Percentiles rank a stretch among this genome's conserved stretches.
phyloP scores from a whole-genome alignment of 30 jellyfish, hydroid and myxozoan species.

The Turritopsis rubra region DNA sequence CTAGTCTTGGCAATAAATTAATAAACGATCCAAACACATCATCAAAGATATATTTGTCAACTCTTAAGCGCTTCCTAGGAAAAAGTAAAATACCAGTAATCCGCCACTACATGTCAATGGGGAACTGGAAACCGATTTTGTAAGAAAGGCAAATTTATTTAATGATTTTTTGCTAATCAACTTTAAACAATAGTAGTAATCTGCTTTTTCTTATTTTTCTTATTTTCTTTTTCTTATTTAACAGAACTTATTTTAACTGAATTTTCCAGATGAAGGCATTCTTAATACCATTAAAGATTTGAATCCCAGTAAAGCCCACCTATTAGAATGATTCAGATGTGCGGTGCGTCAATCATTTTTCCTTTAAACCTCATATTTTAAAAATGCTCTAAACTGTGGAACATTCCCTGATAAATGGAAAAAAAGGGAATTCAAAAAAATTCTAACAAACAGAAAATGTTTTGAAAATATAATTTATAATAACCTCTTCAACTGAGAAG shows the following conservation, averaged over 20 bases:
- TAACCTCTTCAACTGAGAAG: no score
- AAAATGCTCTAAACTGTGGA: background rate
- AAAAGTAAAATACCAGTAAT: background rate
- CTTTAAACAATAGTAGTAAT: background rate
- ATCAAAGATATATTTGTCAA: background rate
- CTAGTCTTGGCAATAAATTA: background rate
- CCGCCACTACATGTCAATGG: constrained; percentile 2
- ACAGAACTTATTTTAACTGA: background rate
- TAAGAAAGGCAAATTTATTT: background rate
- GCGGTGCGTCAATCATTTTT: background rate
- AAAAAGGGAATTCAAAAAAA: background rate
- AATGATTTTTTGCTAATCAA: no score
- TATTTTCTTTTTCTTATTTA: no score
- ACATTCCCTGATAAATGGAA: background rate
- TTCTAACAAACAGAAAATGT: background rate
- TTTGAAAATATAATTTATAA: no score
- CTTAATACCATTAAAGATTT: background rate
- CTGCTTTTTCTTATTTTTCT: no score
- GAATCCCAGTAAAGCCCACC: background rate
- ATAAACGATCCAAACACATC: background rate
- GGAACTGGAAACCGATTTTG: background rate
- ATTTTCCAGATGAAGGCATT: background rate
- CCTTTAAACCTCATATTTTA: background rate
- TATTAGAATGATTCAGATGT: background rate
- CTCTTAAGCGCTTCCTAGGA: background rate